phyloP scores from a whole-genome alignment of 1,140 invertebrate species.

The Contarinia nasturtii region DNA sequence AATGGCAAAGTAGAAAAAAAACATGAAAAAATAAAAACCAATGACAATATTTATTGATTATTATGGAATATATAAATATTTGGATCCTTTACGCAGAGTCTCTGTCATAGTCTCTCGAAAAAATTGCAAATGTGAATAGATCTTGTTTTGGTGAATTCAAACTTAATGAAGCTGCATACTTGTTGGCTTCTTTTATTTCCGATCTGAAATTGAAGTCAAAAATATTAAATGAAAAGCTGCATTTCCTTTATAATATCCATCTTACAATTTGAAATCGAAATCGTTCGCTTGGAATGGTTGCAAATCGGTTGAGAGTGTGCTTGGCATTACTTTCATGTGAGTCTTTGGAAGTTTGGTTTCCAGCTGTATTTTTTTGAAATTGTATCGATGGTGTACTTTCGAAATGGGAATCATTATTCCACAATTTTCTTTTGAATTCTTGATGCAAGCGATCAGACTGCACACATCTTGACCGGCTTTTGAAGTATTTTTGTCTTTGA shows the following conservation, averaged over 20 bases:
- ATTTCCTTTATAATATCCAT: too few relatives aligned
- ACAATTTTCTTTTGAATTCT: background rate
- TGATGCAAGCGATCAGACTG: background rate
- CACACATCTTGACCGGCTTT: background rate
- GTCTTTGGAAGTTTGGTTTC: background rate
- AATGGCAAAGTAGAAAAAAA: too few relatives aligned
- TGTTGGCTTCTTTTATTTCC: background rate
- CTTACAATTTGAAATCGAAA: background rate
- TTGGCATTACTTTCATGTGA: background rate
- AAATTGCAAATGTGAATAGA: background rate
- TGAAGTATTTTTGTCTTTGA: background rate
- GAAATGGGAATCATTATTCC: background rate
- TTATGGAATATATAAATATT: too few relatives aligned
- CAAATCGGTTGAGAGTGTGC: background rate
- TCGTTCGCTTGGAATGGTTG: background rate
- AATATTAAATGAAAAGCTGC: too few relatives aligned
- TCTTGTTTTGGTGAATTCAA: background rate
- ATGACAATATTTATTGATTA: too few relatives aligned
- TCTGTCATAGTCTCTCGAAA: background rate
- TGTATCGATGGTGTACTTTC: background rate
- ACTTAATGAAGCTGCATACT: background rate
- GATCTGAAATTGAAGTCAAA: background rate
- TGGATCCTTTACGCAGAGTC: too few relatives aligned
- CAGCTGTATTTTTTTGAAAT: background rate
- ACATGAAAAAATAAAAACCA: too few relatives aligned